phyloP scores from a whole-genome alignment of 2,888 invertebrate genomes.

The Euspilapteryx auroguttella region DNA sequence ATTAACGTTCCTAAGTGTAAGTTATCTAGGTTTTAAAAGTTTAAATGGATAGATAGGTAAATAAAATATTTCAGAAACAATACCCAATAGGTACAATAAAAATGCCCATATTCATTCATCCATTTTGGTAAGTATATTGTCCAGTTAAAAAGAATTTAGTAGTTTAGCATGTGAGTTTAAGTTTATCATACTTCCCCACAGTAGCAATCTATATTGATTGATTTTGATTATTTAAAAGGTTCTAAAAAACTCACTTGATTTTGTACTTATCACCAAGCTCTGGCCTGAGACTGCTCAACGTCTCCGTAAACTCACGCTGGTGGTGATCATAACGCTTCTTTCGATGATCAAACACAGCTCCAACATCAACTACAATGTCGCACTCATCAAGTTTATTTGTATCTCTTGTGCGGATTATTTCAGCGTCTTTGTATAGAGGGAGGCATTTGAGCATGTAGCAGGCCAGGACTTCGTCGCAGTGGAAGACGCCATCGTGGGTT shows the following conservation, averaged over 20 bases:
- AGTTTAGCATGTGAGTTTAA: too few relatives aligned
- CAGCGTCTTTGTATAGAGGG: conserved; percentile 78
- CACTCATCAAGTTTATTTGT: conserved; percentile 70
- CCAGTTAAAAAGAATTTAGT: too few relatives aligned
- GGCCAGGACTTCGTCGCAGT: conserved; percentile 94
- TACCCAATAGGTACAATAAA: too few relatives aligned
- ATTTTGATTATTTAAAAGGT: too few relatives aligned
- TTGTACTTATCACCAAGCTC: conserved; percentile 61
- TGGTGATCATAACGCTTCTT: conserved; percentile 91
- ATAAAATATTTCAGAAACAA: too few relatives aligned
- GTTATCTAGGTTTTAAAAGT: too few relatives aligned
- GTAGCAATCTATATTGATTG: too few relatives aligned
- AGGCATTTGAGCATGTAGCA: conserved; percentile 86
- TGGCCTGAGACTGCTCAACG: conserved; percentile 66
- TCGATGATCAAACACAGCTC: conserved; percentile 78
- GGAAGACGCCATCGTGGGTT: conserved; percentile 83
- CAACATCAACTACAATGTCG: conserved; percentile 95
- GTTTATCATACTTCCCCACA: too few relatives aligned
- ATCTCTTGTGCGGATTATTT: conserved; percentile 73
- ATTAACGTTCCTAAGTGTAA: too few relatives aligned
- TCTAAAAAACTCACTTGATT: conserved; percentile 61
- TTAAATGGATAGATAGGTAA: too few relatives aligned
- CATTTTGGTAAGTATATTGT: too few relatives aligned
- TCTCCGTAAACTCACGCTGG: conserved; percentile 75
- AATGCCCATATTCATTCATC: too few relatives aligned